Percentiles rank a stretch among this genome's conserved stretches.
phyloP scores from a whole-genome alignment of 1,140 invertebrate species.

The Coptotermes formosanus region DNA sequence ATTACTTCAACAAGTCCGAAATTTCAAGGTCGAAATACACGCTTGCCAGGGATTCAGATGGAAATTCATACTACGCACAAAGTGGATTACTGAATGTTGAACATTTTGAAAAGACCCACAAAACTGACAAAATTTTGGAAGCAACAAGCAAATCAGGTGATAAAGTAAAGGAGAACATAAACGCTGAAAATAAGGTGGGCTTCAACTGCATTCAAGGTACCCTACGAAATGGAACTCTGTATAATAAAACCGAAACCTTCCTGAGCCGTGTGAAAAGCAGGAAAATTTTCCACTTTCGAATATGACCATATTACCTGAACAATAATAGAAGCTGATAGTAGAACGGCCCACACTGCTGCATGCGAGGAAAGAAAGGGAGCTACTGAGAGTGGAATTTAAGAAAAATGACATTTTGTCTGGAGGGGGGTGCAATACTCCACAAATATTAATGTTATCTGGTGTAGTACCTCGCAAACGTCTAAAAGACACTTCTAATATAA shows the following conservation, averaged over 20 bases:
- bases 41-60: slow-evolving; percentile 38
- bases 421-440: slow-evolving; percentile 66
- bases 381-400: slow-evolving; percentile 48
- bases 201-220: slow-evolving; percentile 68
- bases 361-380: slow-evolving; percentile 52
- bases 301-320: slow-evolving; percentile 65
- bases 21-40: slow-evolving; percentile 26
- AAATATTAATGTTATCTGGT: slow-evolving; percentile 72
- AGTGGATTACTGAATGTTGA: background rate
- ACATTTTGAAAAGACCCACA: slow-evolving; percentile 42
- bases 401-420: slow-evolving; percentile 70
- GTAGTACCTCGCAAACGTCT: slow-evolving; percentile 70
- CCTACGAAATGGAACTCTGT: slow-evolving; percentile 59
- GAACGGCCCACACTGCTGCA: slow-evolving; percentile 63
- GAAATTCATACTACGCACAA: background rate
- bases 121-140: background rate
- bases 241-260: slow-evolving; percentile 63
- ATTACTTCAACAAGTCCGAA: slow-evolving; percentile 49
- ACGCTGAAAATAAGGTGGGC: slow-evolving; percentile 57
- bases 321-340: slow-evolving; percentile 56
- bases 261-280: slow-evolving; percentile 55
- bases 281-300: slow-evolving; percentile 67
- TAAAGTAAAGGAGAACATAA: slow-evolving; percentile 51
- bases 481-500: too few relatives aligned
- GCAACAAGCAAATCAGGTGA: slow-evolving; percentile 50